phyloP scores from a whole-genome alignment of 2,888 invertebrate genomes.

The Pyrgus malvae region DNA sequence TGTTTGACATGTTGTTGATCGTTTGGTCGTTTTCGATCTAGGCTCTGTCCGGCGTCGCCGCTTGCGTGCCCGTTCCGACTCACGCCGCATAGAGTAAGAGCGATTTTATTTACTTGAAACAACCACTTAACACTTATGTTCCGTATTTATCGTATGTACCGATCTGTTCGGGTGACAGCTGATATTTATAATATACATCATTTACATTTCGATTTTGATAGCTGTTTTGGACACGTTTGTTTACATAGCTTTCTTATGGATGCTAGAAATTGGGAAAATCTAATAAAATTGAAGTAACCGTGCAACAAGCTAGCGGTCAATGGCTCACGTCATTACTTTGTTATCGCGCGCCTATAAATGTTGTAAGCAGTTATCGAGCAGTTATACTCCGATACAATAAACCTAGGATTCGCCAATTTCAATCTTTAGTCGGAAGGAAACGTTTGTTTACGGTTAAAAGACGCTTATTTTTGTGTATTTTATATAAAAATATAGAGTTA shows the following conservation, averaged over 20 bases:
- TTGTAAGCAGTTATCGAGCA: background rate
- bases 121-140: slow-evolving; percentile 17
- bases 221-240: no score
- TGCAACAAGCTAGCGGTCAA: no score
- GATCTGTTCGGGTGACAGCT: background rate
- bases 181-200: background rate
- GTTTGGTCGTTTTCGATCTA: slow-evolving; percentile 25
- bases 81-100: slow-evolving; percentile 25
- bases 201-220: background rate
- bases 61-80: slow-evolving; percentile 22
- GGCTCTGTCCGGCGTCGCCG: slow-evolving; percentile 25
- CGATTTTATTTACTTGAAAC: slow-evolving; percentile 27
- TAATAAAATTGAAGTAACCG: no score
- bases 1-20: slow-evolving; percentile 20
- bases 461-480: no score
- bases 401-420: no score
- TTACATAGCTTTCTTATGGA: no score
- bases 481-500: no score
- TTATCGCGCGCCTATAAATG: slow-evolving; percentile 14
- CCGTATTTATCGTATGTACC: background rate
- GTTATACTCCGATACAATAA: background rate
- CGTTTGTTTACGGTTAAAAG: no score
- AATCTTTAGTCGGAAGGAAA: no score
- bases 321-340: slow-evolving; percentile 4
- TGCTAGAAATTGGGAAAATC: no score